phyloP scores from a whole-genome alignment of 37 sponge, comb jelly and placozoan species.

The Ephydatia muelleri region DNA sequence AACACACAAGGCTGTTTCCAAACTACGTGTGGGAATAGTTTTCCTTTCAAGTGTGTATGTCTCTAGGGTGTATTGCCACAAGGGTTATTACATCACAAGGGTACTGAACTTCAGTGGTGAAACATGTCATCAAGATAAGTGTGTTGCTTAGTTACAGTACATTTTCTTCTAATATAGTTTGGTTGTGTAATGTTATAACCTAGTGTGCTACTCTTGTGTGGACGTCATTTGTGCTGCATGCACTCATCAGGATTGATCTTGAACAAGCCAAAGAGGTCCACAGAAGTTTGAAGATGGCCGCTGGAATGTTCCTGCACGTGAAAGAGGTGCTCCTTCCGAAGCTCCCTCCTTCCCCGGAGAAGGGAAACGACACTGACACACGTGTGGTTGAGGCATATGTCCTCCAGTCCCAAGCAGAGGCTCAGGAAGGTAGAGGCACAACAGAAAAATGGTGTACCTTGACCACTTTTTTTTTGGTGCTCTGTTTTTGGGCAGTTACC shows the following conservation, averaged over 20 bases:
- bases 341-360: constrained; percentile 80
- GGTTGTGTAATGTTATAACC: too few relatives aligned
- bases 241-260: constrained; percentile 52
- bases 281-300: constrained; percentile 84
- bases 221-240: neutral
- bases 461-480: neutral
- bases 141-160: neutral
- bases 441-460: neutral
- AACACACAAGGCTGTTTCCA: too few relatives aligned
- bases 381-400: constrained; percentile 93
- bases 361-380: constrained; percentile 78
- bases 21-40: too few relatives aligned
- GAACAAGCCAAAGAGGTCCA: constrained; percentile 97
- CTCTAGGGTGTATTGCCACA: too few relatives aligned
- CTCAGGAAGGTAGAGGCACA: constrained; percentile 77
- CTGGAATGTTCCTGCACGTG: constrained; percentile 79
- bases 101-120: too few relatives aligned
- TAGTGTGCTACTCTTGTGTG: neutral
- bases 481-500: constrained; percentile 47
- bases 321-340: constrained; percentile 74
- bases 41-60: too few relatives aligned
- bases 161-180: neutral
- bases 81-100: too few relatives aligned
- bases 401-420: constrained; percentile 90
- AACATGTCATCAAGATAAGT: too few relatives aligned